Conservation (phyloP, 2,113 vertebrate species). For the Lepus europaeus region DNA sequence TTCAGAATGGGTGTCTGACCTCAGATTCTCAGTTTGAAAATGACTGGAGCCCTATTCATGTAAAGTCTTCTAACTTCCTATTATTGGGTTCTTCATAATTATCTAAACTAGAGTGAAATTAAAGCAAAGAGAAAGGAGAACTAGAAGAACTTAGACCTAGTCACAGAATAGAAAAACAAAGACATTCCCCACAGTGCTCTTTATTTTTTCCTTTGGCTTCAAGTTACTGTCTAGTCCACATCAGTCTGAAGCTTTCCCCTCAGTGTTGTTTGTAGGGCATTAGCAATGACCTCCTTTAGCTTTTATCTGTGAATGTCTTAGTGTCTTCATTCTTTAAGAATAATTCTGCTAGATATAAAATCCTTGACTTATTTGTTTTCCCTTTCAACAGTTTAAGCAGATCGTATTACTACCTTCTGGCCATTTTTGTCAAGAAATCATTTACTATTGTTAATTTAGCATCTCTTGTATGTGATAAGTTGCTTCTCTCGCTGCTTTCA, state of each 20-base stretch:
- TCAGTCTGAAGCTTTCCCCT: conserved; percentile 21
- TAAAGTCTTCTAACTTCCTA: not conserved
- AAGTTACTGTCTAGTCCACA: not conserved
- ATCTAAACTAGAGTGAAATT: conserved; percentile 12
- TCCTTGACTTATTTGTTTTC: not conserved
- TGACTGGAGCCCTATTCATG: not conserved
- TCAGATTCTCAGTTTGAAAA: not conserved
- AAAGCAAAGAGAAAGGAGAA: not conserved
- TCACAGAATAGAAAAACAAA: not conserved
- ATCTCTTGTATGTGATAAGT: not conserved
- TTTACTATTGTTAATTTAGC: not conserved
- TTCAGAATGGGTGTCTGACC: conserved; percentile 11
- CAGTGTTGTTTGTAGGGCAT: not conserved
- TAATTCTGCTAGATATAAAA: not conserved
- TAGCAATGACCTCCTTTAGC: not conserved
- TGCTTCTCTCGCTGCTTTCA: not conserved
- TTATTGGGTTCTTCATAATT: conserved; percentile 24
- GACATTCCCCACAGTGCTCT: not conserved
- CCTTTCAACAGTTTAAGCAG: not conserved
- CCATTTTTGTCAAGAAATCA: not conserved
- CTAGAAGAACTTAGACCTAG: not conserved
- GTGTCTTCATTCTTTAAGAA: not conserved
- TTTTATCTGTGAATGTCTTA: conserved; percentile 32
- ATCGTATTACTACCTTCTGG: not conserved
- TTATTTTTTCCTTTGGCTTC: not conserved